Conservation (phyloP, 2,888 invertebrate genomes). For the Chromoteleia sp. region DNA sequence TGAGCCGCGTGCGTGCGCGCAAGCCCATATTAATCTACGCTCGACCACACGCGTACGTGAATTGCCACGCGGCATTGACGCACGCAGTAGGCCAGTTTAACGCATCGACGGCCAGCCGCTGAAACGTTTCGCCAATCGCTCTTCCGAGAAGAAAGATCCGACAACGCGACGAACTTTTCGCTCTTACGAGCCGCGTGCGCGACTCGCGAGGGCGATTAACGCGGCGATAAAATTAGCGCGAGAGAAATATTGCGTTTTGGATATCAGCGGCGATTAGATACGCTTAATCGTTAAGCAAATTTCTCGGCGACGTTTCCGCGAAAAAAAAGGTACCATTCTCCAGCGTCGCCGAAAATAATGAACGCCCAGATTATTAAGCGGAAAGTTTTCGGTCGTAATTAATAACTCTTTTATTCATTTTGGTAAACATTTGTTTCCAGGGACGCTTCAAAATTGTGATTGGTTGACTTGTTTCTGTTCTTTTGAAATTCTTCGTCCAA, state of each 20-base stretch:
- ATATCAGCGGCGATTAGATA: slow-evolving; percentile 53
- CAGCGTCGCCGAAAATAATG: slow-evolving; percentile 3
- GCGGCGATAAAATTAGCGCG: slow-evolving; percentile 1
- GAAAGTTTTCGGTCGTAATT: slow-evolving; percentile 10
- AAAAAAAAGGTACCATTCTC: no score
- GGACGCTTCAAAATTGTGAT: no score
- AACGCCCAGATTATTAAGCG: slow-evolving; percentile 6
- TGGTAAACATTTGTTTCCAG: no score
- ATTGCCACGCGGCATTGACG: slow-evolving; percentile 68
- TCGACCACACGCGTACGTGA: slow-evolving; percentile 61
- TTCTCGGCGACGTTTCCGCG: slow-evolving; percentile 23
- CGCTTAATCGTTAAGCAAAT: slow-evolving; percentile 49
- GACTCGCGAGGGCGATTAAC: no score
- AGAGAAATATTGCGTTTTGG: slow-evolving; percentile 17
- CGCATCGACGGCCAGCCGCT: slow-evolving; percentile 33
- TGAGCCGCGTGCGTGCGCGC: slow-evolving; percentile 69
- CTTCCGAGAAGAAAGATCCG: background rate
- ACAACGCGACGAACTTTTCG: no score
- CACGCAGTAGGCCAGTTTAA: slow-evolving; percentile 55
- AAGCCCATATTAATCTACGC: slow-evolving; percentile 63
- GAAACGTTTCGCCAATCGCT: slow-evolving; percentile 15
- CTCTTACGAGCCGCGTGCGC: no score
- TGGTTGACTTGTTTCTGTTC: no score
- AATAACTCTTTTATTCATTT: no score
- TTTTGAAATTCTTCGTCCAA: no score